Evolutionary conservation across 2,888 invertebrate genomes (phyloP).

Genomic region (Chouioia cunea): DNA sequence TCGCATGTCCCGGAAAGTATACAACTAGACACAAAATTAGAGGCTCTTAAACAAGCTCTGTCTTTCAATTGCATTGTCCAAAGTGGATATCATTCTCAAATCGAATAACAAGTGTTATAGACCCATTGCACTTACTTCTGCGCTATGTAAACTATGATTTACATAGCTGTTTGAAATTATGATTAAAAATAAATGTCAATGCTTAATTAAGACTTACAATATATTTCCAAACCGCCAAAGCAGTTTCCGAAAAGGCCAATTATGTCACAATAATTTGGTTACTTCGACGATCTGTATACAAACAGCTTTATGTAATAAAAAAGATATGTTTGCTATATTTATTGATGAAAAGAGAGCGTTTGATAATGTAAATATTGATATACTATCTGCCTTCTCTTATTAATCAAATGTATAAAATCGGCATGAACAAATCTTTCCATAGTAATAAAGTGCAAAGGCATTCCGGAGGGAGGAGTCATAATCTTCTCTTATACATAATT

Average conservation of each 20-base stretch:
- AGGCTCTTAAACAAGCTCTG: slow-evolving; percentile 4
- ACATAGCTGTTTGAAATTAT: slow-evolving; percentile 37
- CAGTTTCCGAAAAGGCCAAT: slow-evolving; percentile 19
- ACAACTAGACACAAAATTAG: too few species aligned
- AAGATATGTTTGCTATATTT: slow-evolving; percentile 11
- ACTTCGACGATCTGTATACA: not conserved
- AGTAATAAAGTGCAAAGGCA: slow-evolving; percentile 8
- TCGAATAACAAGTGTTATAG: slow-evolving; percentile 3
- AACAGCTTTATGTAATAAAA: slow-evolving; percentile 4
- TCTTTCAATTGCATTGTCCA: not conserved
- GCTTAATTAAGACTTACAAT: slow-evolving; percentile 10
- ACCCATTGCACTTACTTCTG: slow-evolving; percentile 28
- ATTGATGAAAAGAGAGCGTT: slow-evolving; percentile 26
- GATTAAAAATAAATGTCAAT: slow-evolving; percentile 29
- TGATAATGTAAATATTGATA: slow-evolving; percentile 11
- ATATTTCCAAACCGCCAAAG: slow-evolving; percentile 5
- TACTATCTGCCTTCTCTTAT: not conserved
- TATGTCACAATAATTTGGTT: not conserved
- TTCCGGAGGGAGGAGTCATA: slow-evolving; percentile 17
- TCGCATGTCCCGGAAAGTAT: too few species aligned
- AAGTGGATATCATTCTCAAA: slow-evolving; percentile 28
- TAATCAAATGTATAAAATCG: slow-evolving; percentile 16
- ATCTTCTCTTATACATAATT: slow-evolving; percentile 18
- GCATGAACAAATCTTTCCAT: not conserved
- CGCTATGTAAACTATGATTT: slow-evolving; percentile 18